phyloP scores from a whole-genome alignment of 2,113 vertebrate genomes.

The Falcunculus frontatus region DNA sequence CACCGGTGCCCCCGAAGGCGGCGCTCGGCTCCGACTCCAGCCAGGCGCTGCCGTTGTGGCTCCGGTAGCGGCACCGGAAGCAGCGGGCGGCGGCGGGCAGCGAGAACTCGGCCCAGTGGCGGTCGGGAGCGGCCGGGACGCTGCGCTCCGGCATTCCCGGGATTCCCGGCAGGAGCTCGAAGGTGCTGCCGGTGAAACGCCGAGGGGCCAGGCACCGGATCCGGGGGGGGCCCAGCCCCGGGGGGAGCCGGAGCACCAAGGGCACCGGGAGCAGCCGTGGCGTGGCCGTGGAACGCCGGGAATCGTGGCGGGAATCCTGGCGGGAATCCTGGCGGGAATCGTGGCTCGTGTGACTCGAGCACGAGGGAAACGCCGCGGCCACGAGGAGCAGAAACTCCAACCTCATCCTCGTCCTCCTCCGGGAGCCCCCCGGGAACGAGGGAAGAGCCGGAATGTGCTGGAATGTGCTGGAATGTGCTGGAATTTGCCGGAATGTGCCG shows the following conservation, averaged over 20 bases:
- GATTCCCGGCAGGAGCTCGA: background rate
- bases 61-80: background rate
- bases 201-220: background rate
- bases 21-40: background rate
- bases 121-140: fast-evolving
- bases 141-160: fast-evolving
- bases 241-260: background rate
- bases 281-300: fast-evolving
- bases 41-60: background rate
- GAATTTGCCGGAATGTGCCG: background rate
- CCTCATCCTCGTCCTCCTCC: background rate
- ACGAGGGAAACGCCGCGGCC: background rate
- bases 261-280: background rate
- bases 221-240: background rate
- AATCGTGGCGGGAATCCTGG: background rate
- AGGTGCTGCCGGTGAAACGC: background rate
- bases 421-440: background rate
- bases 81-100: background rate
- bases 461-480: background rate
- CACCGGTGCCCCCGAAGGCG: background rate
- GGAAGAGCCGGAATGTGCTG: background rate
- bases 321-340: background rate
- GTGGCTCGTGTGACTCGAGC: background rate
- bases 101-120: background rate
- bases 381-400: background rate